Evolutionary conservation across 2,888 invertebrate genomes (phyloP), one percentile per base, ranked within the genome.

Genomic region (Eristalis pertinax): DNA sequence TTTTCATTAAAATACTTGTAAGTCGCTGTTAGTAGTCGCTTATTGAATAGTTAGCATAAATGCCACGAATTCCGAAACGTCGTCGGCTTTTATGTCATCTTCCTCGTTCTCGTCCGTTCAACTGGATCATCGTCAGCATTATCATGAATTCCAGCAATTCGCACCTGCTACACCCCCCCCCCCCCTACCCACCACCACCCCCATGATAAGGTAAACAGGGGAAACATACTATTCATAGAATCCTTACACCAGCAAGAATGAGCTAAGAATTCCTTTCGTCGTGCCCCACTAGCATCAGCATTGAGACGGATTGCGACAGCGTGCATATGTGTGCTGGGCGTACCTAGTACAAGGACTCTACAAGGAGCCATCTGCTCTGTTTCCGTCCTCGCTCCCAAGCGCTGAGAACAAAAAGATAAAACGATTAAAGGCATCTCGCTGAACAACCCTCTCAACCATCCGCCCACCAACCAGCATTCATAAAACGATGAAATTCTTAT

Each of bases 1-100:
- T 83, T 86, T 86, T 86, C 86, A 86, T 83, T 86, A 83, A 86
- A 86, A 86, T 86, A 83, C 83, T 86, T 75, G 74, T 67, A 86
- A 79, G 56, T 84, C 75, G 76, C 80, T 81, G 80, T 80, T 81
- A 84, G 74, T 75, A 75, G 83, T 86, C 78, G 69, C 74, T 83
- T 86, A 86, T 86, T 86, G 78, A 83, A 86, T 78, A 83, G 78
- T 86, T 83, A 86, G 74, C 83, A 83, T 64, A 83, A 86, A 86
- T 86, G 62, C 86, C 86, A 70, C 32, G 73, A 72, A 86, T 86
- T 67, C 83, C 86, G 29, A 41, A 72, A 64, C 35, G 38, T 19
- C 67, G 19, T 32, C 67, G 19, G 58, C 64, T 58, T 60, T 64
- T 58, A 50, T 60, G 24, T 73, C 38, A 69, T 26, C 24, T 50